Evolutionary conservation across 2,113 vertebrate genomes (phyloP).

Genomic region (Cepphus grylle): DNA sequence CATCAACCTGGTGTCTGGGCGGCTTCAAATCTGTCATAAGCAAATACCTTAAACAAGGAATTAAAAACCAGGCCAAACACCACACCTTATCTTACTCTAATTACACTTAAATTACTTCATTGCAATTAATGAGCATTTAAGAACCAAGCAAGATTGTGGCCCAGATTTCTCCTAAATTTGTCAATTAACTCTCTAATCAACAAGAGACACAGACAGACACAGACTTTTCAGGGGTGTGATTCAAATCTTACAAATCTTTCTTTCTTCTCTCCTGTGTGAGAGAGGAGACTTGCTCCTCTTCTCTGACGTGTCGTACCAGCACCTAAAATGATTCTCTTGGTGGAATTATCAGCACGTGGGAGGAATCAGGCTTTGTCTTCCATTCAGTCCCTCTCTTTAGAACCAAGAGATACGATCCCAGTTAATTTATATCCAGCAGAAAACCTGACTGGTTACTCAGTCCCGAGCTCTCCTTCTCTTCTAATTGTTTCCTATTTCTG

Average conservation of each 20-base stretch:
- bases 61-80: neutral
- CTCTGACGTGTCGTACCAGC: neutral
- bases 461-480: neutral
- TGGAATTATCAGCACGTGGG: neutral
- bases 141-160: neutral
- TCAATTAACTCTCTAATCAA: neutral
- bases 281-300: neutral
- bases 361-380: neutral
- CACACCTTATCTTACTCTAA: neutral
- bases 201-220: rapidly evolving
- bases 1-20: rapidly evolving
- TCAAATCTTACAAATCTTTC: neutral
- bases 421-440: neutral
- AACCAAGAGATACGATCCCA: neutral
- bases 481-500: neutral
- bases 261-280: neutral
- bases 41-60: neutral
- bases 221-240: neutral
- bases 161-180: neutral
- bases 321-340: neutral
- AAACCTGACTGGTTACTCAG: neutral
- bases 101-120: neutral
- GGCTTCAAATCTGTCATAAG: rapidly evolving
- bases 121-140: neutral
- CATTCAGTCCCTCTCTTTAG: neutral